Evolutionary conservation across 1,140 invertebrate species (phyloP), one percentile per base, ranked within the genome.

Genomic region (Drosophila prosaltans): DNA sequence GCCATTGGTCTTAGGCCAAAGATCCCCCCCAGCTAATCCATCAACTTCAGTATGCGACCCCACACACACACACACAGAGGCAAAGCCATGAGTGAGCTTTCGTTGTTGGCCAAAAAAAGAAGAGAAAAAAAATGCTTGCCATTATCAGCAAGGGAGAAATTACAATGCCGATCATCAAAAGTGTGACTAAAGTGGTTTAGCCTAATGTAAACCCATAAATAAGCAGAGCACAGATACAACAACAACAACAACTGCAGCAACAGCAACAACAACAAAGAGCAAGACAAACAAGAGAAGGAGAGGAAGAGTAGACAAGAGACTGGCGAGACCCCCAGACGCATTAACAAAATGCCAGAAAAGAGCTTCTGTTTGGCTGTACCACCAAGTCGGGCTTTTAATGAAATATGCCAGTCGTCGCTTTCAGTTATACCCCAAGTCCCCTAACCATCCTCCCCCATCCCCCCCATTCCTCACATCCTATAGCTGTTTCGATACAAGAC

Each of bases 201-300:
- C 89, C 89, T 91, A 91, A 91, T 91, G 89, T 91, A 91, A 91
- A 89, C 84, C 89, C 89, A 91, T 91, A 91, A 91, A 91, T 91
- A 90, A 80, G 71, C 69, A 60, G 65, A 63, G 67, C 74, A 77
- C 61, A 77, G 70, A 76, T 72, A 55, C 36, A 30, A 45, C 39
- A 28, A 16, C 41, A 45, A 63, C 11, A 59, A 28, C 30, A 68
- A 48, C 39, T 43, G 10, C 16, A 68, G n/a, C 61, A 24, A 57
- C 41, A 45, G 30, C 64, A 65, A 65, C 39, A 45, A 65, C 65
- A 69, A 63, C 59, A 48, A 41, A 59, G 32, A 69, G 41, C 72
- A 67, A 66, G 64, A 65, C 59, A 68, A 65, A 40, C 39, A 60
- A 64, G 30, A 57, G 39, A 24, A 69, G 54, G 68, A 26, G 59